Evolutionary conservation across 2,113 vertebrate species (phyloP).

Genomic region (Rhea americana): DNA sequence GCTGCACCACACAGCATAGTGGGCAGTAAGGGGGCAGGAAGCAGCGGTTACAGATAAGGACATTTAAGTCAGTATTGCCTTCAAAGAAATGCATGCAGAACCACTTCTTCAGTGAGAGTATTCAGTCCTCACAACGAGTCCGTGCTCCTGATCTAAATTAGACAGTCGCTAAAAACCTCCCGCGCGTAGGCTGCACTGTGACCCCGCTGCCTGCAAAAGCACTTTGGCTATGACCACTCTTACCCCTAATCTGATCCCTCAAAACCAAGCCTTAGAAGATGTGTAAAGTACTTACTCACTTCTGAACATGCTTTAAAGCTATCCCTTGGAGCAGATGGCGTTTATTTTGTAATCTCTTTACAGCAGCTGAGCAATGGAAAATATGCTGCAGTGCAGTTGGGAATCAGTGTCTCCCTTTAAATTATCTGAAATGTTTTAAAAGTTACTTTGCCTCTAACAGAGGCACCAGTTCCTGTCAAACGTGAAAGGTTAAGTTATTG

Average conservation of each 20-base stretch:
- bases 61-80: not conserved
- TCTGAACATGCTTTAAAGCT: slow-evolving; percentile 45
- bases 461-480: not conserved
- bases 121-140: not conserved
- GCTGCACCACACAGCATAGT: not conserved
- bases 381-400: not conserved
- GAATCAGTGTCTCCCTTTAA: not conserved
- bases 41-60: not conserved
- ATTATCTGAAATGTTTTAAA: not conserved
- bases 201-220: not conserved
- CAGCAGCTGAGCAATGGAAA: slow-evolving; percentile 29
- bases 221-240: not conserved
- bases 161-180: not conserved
- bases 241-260: slow-evolving; percentile 23
- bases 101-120: not conserved
- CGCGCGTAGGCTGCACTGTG: not conserved
- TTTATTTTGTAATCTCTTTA: slow-evolving; percentile 58
- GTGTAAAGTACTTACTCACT: slow-evolving; percentile 14
- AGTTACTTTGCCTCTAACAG: not conserved
- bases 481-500: not conserved
- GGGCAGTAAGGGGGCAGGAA: not conserved
- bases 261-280: slow-evolving; percentile 10
- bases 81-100: not conserved
- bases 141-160: not conserved
- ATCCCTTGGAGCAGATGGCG: slow-evolving; percentile 50